phyloP scores from a whole-genome alignment of 2,113 vertebrate species.

The Bostrychus sinensis region DNA sequence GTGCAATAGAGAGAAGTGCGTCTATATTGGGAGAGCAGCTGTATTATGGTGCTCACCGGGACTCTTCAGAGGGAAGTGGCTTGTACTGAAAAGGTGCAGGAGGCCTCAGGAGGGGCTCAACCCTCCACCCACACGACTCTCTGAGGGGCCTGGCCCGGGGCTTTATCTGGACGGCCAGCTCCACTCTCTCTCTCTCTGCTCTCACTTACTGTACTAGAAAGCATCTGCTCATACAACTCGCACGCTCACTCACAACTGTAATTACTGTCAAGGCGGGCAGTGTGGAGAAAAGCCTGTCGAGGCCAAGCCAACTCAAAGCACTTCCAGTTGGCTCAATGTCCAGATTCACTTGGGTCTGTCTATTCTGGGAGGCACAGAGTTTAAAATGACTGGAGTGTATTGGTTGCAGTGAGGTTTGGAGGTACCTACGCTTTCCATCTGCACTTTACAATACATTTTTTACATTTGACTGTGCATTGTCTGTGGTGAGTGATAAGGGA shows the following conservation, averaged over 20 bases:
- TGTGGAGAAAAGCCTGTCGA: constrained; percentile 36
- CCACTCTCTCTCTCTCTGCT: constrained; percentile 37
- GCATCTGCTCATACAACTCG: constrained; percentile 14
- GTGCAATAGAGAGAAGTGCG: neutral
- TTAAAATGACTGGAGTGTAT: neutral
- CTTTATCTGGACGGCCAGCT: constrained; percentile 48
- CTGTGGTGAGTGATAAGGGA: neutral
- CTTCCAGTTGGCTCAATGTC: constrained; percentile 38
- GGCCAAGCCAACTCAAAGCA: constrained; percentile 27
- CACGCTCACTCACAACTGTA: constrained; percentile 26
- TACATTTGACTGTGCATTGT: neutral
- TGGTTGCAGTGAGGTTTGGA: constrained; percentile 17
- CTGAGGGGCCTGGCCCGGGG: constrained; percentile 44
- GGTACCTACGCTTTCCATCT: neutral
- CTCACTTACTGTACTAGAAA: constrained; percentile 58
- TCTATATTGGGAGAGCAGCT: constrained; percentile 35
- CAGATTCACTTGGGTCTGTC: constrained; percentile 25
- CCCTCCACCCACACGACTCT: constrained; percentile 54
- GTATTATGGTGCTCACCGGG: constrained; percentile 48
- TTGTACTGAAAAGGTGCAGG: constrained; percentile 69
- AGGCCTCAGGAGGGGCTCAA: constrained; percentile 42
- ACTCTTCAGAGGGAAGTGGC: constrained; percentile 47
- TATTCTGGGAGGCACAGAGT: constrained; percentile 29
- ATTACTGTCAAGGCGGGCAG: constrained; percentile 54
- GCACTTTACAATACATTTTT: neutral